Conservation (phyloP, 2,797 vertebrate species). For the Scolopax rusticola region DNA sequence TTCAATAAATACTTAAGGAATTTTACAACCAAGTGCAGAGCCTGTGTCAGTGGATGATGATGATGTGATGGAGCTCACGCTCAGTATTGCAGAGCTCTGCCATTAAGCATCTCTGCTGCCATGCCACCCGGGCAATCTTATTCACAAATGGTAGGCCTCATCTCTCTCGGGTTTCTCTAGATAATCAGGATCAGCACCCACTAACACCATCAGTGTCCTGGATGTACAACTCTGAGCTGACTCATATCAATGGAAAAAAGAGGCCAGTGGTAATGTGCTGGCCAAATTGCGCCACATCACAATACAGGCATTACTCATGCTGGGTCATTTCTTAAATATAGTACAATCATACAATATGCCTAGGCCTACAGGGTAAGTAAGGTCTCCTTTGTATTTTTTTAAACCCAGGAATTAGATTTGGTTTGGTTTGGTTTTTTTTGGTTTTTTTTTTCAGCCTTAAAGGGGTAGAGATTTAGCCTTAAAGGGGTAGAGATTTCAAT, state of each 20-base stretch:
- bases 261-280: conserved; percentile 10
- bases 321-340: conserved; percentile 44
- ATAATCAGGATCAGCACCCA: neutral
- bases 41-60: conserved; percentile 1
- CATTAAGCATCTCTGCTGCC: neutral
- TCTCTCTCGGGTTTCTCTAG: neutral
- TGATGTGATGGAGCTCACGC: conserved; percentile 31
- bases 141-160: neutral
- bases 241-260: conserved; percentile 34
- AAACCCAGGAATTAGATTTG: neutral
- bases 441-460: neutral
- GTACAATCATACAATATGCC: neutral
- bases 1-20: conserved; percentile 72
- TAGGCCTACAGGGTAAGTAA: conserved; percentile 1
- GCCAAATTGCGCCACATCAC: conserved; percentile 33
- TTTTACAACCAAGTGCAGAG: conserved; percentile 30
- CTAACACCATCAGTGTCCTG: neutral
- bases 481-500: neutral
- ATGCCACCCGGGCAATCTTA: neutral
- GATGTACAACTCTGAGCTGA: neutral
- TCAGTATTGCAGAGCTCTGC: neutral
- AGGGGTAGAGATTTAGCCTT: neutral
- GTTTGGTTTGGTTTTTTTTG: neutral
- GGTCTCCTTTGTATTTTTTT: neutral
- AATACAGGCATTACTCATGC: conserved; percentile 31